Percentiles rank a stretch among this genome's conserved stretches.
phyloP scores from a whole-genome alignment of 2,113 vertebrate genomes.

The Noturus placidus region DNA sequence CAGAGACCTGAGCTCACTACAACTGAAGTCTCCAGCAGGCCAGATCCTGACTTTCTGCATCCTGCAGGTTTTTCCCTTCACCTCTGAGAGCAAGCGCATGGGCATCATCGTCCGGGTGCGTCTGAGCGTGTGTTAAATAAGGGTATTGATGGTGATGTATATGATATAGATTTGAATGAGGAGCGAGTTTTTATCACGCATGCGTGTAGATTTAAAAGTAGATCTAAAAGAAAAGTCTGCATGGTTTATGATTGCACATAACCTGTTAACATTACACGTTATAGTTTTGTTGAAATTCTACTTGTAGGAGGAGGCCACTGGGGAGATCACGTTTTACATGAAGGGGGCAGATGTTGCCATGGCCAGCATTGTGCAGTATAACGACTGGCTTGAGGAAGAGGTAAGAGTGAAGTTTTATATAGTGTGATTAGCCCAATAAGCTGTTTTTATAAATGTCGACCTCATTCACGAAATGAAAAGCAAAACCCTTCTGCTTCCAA shows the following conservation, averaged over 20 bases:
- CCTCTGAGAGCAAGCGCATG: constrained; percentile 97
- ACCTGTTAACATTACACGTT: neutral
- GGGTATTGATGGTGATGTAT: neutral
- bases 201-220: neutral
- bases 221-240: neutral
- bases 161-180: neutral
- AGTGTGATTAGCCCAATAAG: neutral
- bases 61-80: constrained; percentile 82
- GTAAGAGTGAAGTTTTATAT: constrained; percentile 65
- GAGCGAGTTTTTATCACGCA: too few species aligned
- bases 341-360: constrained; percentile 97
- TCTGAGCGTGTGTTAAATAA: neutral
- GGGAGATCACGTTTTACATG: constrained; percentile 97
- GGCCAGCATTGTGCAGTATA: constrained; percentile 95
- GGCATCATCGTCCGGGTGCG: constrained; percentile 91
- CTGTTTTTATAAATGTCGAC: neutral
- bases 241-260: neutral
- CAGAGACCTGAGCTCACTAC: constrained; percentile 90
- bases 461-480: neutral
- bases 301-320: constrained; percentile 86
- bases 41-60: constrained; percentile 90
- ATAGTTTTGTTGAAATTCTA: neutral
- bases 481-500: neutral
- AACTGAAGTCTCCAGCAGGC: constrained; percentile 88
- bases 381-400: constrained; percentile 98